A percentile compares a stretch with the other conserved stretches of the same genome.
phyloP scores from a whole-genome alignment of 2,797 vertebrate species.

The Moxostoma hubbsi region DNA sequence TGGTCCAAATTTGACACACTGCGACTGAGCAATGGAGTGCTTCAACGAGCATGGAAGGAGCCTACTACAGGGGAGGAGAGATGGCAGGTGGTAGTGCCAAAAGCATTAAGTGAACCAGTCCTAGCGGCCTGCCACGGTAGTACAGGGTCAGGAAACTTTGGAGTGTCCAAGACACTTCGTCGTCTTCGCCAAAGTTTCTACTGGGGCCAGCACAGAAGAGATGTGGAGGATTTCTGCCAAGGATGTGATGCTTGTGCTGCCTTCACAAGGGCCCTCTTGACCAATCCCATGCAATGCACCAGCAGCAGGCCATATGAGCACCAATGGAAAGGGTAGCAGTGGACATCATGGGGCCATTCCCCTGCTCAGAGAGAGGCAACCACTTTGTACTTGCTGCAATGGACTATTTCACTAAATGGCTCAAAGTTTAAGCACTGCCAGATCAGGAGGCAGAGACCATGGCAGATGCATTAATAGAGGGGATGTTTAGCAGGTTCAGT shows the following conservation, averaged over 20 bases:
- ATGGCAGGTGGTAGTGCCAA: neutral
- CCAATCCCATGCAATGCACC: neutral
- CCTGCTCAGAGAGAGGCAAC: slow-evolving; percentile 19
- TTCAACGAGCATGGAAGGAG: too few species aligned
- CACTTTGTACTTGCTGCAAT: slow-evolving; percentile 38
- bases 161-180: too few species aligned
- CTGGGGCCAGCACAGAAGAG: too few species aligned
- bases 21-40: too few species aligned
- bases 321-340: slow-evolving; percentile 34
- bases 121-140: too few species aligned
- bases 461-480: neutral
- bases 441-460: slow-evolving; percentile 31
- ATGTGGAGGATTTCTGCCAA: neutral
- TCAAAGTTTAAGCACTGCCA: slow-evolving; percentile 41
- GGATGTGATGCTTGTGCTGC: slow-evolving; percentile 39
- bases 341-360: slow-evolving; percentile 46
- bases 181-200: too few species aligned
- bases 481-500: neutral
- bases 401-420: slow-evolving; percentile 57
- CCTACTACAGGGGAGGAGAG: too few species aligned
- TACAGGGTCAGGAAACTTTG: too few species aligned
- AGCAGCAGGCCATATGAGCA: slow-evolving; percentile 12
- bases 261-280: neutral
- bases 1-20: too few species aligned
- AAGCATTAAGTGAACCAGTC: too few species aligned